Conservation (phyloP, 2,888 invertebrate species). For the Eledona agricola region DNA sequence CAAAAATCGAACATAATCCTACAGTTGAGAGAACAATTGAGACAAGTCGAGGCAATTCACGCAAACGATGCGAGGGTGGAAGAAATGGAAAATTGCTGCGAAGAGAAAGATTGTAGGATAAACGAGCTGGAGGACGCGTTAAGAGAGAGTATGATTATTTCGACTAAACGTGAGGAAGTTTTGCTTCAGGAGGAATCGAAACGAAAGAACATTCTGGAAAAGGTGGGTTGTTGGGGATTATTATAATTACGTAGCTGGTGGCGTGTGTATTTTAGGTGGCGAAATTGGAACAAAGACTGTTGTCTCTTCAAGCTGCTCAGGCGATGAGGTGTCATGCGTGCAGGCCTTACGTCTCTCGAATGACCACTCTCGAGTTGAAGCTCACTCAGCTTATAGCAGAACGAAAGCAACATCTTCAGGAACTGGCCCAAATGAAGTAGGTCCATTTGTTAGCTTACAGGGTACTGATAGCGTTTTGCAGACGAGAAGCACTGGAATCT, state of each 20-base stretch:
- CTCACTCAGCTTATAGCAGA: conserved; percentile 70
- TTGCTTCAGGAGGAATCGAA: conserved; percentile 72
- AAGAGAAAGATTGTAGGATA: conserved; percentile 71
- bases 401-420: conserved; percentile 74
- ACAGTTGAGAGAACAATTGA: conserved; percentile 65
- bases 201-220: conserved; percentile 71
- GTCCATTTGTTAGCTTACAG: not conserved
- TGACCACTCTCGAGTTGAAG: conserved; percentile 71
- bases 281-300: conserved; percentile 75
- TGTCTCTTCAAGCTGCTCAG: conserved; percentile 75
- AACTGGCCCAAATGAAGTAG: conserved; percentile 84
- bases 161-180: conserved; percentile 74
- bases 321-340: conserved; percentile 75
- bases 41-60: conserved; percentile 62
- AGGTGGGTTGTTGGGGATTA: conserved; percentile 62
- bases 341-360: conserved; percentile 69
- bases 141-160: conserved; percentile 79
- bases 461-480: conserved; percentile 55
- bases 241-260: not conserved
- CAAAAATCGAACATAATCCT: conserved; percentile 68
- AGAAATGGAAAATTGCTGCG: conserved; percentile 67
- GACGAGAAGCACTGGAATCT: conserved; percentile 84
- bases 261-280: conserved; percentile 66
- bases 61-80: conserved; percentile 61
- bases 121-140: conserved; percentile 85